Evolutionary conservation across 2,113 vertebrate genomes (phyloP).

Genomic region (Choloepus hoffmanni): DNA sequence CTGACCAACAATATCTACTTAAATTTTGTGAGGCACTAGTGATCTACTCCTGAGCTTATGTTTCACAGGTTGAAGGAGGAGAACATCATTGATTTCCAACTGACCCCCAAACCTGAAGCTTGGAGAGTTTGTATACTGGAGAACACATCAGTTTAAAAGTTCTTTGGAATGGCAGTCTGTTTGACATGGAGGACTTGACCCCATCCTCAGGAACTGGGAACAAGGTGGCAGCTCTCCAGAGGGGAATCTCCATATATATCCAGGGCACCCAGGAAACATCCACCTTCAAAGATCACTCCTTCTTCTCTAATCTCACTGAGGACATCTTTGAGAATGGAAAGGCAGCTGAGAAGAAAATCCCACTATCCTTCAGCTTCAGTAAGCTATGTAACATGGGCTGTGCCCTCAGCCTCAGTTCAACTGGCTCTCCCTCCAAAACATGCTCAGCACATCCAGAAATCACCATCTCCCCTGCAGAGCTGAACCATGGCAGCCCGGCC

Average conservation of each 20-base stretch:
- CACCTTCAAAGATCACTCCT: constrained; percentile 95
- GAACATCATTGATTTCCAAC: no score
- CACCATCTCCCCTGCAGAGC: constrained; percentile 89
- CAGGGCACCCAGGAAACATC: constrained; percentile 98
- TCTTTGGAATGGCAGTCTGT: constrained; percentile 88
- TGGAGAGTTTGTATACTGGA: no score
- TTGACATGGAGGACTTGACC: constrained; percentile 96
- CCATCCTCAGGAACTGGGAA: constrained; percentile 93
- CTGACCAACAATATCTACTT: no score
- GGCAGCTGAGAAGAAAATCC: constrained; percentile 88
- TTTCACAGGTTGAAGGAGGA: no score
- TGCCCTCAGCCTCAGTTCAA: constrained; percentile 68
- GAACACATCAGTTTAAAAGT: no score
- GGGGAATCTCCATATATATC: constrained; percentile 97
- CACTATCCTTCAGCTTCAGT: constrained; percentile 94
- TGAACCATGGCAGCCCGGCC: constrained; percentile 39
- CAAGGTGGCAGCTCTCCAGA: constrained; percentile 94
- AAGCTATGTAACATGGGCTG: constrained; percentile 89
- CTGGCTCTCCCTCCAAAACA: constrained; percentile 49
- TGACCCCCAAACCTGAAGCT: no score
- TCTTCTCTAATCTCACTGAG: constrained; percentile 94
- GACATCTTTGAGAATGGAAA: constrained; percentile 93
- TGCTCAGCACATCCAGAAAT: constrained; percentile 93
- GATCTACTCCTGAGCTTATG: no score
- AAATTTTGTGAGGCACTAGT: no score